Conservation (phyloP, 37 sponge, comb jelly and placozoan genomes). For the Cladorhizidae sp. region DNA sequence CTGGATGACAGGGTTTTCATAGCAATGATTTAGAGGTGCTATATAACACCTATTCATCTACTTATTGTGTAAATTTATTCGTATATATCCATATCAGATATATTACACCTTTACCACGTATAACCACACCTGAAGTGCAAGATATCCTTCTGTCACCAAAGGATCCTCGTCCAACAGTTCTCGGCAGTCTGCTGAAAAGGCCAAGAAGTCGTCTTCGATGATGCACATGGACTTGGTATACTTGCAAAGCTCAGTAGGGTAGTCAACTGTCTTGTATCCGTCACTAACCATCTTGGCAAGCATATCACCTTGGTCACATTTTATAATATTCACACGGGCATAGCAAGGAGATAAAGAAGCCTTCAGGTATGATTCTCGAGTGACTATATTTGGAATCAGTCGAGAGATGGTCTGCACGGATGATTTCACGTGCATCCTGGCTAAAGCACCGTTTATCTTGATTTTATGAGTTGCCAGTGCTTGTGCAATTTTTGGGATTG, state of each 20-base stretch:
- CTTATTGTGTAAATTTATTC: no score
- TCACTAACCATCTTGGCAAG: constrained; percentile 11
- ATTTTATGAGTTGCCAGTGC: constrained; percentile 55
- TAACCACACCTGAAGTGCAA: constrained; percentile 54
- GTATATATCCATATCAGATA: no score
- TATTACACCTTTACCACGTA: background rate
- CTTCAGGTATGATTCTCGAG: background rate
- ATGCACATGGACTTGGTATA: background rate
- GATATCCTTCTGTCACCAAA: constrained; percentile 30
- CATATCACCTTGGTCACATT: constrained; percentile 5
- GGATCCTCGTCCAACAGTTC: constrained; percentile 9
- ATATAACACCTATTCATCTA: background rate
- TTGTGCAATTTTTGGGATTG: constrained; percentile 26
- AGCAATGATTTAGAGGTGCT: background rate
- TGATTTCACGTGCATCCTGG: constrained; percentile 58
- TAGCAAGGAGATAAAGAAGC: constrained; percentile 12
- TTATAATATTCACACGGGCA: constrained; percentile 39
- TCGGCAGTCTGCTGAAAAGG: constrained; percentile 55
- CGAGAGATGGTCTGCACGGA: constrained; percentile 34
- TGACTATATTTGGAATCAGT: constrained; percentile 29
- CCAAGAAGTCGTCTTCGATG: constrained; percentile 23
- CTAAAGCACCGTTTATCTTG: constrained; percentile 69
- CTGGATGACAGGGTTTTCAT: constrained; percentile 16
- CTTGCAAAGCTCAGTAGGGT: background rate
- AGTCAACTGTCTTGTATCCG: background rate